These are phyloP conservation scores for Dorcus parallelipipedus DNA, from an alignment of 2,888 invertebrate species.

Conservation along the genomic window DNA sequence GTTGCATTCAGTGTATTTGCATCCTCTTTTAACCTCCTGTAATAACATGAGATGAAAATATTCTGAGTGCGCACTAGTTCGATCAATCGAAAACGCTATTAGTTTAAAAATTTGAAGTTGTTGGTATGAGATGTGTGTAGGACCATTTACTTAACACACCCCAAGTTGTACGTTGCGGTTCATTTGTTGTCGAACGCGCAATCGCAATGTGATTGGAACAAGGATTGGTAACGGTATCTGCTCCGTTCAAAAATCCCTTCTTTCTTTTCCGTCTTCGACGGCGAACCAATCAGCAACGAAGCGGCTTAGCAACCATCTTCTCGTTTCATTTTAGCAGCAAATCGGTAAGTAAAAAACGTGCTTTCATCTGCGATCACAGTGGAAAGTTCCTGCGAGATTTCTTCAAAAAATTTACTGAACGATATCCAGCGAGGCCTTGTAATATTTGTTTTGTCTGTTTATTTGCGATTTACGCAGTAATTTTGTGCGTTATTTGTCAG, in stretches of 20 bases:
- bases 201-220: slow-evolving; percentile 6
- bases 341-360: slow-evolving; percentile 30
- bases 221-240: slow-evolving; percentile 16
- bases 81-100: no score
- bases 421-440: slow-evolving; percentile 15
- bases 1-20: no score
- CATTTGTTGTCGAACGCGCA: slow-evolving; percentile 4
- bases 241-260: slow-evolving; percentile 21
- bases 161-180: no score
- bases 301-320: slow-evolving; percentile 29
- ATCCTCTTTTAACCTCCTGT: no score
- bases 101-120: no score
- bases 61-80: no score
- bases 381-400: background rate
- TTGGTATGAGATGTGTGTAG: no score
- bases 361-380: background rate
- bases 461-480: slow-evolving; percentile 23
- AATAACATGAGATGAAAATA: no score
- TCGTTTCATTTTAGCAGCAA: slow-evolving; percentile 32
- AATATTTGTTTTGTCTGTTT: slow-evolving; percentile 22
- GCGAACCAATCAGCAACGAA: slow-evolving; percentile 18
- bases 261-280: slow-evolving; percentile 23
- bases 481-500: slow-evolving; percentile 19
- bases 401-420: background rate
- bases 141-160: no score